phyloP scores from a whole-genome alignment of 2,888 invertebrate genomes.

The Panopea generosa region DNA sequence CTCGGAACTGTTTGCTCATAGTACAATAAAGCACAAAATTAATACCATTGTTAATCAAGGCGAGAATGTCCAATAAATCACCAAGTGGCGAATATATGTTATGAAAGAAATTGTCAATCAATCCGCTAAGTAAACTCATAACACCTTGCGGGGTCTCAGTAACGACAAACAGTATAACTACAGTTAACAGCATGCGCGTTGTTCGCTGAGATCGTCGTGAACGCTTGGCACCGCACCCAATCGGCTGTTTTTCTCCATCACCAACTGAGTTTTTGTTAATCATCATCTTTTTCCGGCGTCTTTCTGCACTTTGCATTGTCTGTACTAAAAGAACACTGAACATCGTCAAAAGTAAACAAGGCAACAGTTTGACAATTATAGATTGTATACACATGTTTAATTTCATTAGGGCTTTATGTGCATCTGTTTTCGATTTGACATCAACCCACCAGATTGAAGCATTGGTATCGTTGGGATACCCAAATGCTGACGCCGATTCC shows the following conservation, averaged over 20 bases:
- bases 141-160: slow-evolving; percentile 95
- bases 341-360: slow-evolving; percentile 94
- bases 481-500: slow-evolving; percentile 5
- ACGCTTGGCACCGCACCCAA: slow-evolving; percentile 67
- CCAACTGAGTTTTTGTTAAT: slow-evolving; percentile 66
- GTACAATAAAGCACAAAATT: slow-evolving; percentile 97
- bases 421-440: slow-evolving; percentile 85
- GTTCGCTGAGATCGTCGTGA: slow-evolving; percentile 89
- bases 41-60: slow-evolving; percentile 95
- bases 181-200: slow-evolving; percentile 94
- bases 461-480: slow-evolving; percentile 50
- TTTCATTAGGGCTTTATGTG: slow-evolving; percentile 78
- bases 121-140: slow-evolving; percentile 91
- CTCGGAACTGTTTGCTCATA: slow-evolving; percentile 96
- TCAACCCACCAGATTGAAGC: slow-evolving; percentile 84
- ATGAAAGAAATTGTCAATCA: slow-evolving; percentile 90
- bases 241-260: slow-evolving; percentile 69
- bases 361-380: slow-evolving; percentile 95
- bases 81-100: slow-evolving; percentile 87
- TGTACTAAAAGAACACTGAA: slow-evolving; percentile 85
- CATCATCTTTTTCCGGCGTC: slow-evolving; percentile 78
- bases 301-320: slow-evolving; percentile 84
- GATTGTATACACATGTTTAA: slow-evolving; percentile 97
- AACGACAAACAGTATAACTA: slow-evolving; percentile 94
- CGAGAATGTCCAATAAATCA: slow-evolving; percentile 95